Conservation (phyloP, 2,888 invertebrate genomes). For the Diplolepis rosae region DNA sequence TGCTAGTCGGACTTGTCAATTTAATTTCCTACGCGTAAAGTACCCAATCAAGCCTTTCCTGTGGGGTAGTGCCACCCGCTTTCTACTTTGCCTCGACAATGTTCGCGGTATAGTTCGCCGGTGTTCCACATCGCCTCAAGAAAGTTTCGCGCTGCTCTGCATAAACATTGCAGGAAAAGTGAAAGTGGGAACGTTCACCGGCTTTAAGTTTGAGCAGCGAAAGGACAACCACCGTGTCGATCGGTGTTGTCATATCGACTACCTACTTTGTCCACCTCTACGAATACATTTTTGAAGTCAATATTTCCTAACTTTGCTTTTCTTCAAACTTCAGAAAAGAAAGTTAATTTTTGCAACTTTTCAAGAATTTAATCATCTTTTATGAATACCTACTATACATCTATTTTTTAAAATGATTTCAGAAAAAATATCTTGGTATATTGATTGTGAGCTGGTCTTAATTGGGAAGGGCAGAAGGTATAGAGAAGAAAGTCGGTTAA, state of each 20-base stretch:
- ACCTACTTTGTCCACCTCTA: not conserved
- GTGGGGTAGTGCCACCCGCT: not conserved
- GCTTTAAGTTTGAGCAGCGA: constrained; percentile 53
- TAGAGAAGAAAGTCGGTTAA: not conserved
- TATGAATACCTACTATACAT: too few species aligned
- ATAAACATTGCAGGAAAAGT: constrained; percentile 71
- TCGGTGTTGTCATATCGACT: constrained; percentile 24
- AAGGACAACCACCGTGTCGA: constrained; percentile 38
- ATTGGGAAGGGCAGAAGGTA: not conserved
- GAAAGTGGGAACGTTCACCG: constrained; percentile 67
- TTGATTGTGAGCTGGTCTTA: constrained; percentile 1
- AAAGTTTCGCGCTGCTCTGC: constrained; percentile 71
- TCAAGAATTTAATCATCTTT: too few species aligned
- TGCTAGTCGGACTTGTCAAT: constrained; percentile 49
- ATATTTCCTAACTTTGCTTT: not conserved
- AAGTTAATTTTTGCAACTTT: not conserved
- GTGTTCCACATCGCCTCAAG: constrained; percentile 51
- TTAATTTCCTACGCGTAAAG: constrained; percentile 48
- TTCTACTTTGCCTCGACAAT: constrained; percentile 13
- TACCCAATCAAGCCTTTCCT: not conserved
- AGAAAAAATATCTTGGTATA: too few species aligned
- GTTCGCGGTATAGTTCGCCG: constrained; percentile 35
- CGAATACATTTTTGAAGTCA: not conserved
- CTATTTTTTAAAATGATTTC: too few species aligned
- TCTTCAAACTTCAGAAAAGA: not conserved